Conservation (phyloP, 2,888 invertebrate species). For the Lithosia quadra region DNA sequence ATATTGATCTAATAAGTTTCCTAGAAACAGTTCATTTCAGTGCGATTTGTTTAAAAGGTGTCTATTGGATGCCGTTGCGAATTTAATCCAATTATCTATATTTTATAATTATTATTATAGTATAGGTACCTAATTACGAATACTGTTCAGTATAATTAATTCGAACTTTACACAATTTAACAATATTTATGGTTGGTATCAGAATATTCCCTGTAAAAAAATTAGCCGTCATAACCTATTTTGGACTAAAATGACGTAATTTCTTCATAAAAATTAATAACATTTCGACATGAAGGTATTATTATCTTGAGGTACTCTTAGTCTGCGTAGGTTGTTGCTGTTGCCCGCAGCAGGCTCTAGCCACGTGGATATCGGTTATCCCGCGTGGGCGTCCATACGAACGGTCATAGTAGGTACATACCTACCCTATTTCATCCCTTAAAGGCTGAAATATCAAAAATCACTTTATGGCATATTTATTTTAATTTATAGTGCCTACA, state of each 20-base stretch:
- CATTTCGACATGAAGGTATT: conserved; percentile 8
- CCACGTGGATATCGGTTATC: no score
- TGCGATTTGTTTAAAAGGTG: background rate
- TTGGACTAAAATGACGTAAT: conserved; percentile 19
- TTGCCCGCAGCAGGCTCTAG: no score
- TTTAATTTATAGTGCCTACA: no score
- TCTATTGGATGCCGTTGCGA: conserved; percentile 10
- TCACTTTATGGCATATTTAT: no score
- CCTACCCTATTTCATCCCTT: no score
- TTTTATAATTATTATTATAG: background rate
- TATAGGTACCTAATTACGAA: background rate
- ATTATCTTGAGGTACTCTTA: background rate
- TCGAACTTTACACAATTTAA: conserved; percentile 37
- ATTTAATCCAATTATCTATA: conserved; percentile 5
- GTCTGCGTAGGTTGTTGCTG: no score
- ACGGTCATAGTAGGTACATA: no score
- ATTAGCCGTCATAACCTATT: conserved; percentile 33
- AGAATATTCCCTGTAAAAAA: conserved; percentile 41
- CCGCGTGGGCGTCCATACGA: no score
- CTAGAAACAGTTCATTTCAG: conserved; percentile 35
- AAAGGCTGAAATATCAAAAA: no score
- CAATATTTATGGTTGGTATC: conserved; percentile 26
- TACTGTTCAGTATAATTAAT: conserved; percentile 8
- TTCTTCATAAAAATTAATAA: conserved; percentile 7
- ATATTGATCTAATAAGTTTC: conserved; percentile 69